Evolutionary conservation across 2,888 invertebrate species (phyloP).

Genomic region (Hoplodrina blanda): DNA sequence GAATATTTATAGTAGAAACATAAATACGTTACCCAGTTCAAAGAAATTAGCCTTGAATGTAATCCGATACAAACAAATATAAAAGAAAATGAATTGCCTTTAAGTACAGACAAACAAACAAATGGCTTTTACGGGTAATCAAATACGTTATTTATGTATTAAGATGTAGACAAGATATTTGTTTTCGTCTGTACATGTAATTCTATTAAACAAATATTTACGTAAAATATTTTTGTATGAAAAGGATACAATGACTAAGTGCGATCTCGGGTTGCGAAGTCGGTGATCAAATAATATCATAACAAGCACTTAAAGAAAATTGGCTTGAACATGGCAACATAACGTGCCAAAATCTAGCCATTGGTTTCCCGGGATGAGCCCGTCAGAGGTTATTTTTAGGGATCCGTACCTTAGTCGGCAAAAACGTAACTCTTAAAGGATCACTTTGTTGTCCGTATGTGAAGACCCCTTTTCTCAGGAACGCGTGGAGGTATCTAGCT

Average conservation of each 20-base stretch:
- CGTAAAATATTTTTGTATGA: neutral
- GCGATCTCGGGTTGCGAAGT: neutral
- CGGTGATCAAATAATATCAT: slow-evolving; percentile 41
- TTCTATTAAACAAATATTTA: neutral
- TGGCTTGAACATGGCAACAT: slow-evolving; percentile 16
- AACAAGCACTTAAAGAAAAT: slow-evolving; percentile 21
- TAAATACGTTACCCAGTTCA: slow-evolving; percentile 1
- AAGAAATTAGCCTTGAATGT: slow-evolving; percentile 38
- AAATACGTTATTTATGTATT: slow-evolving; percentile 56
- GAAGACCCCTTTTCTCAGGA: too few species aligned
- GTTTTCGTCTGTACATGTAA: slow-evolving; percentile 25
- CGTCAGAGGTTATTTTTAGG: neutral
- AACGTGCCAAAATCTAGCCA: slow-evolving; percentile 15
- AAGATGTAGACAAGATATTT: slow-evolving; percentile 31
- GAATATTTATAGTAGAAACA: slow-evolving; percentile 1
- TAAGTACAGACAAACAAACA: slow-evolving; percentile 42
- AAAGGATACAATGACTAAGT: slow-evolving; percentile 1
- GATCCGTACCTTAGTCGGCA: too few species aligned
- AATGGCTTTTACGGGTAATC: slow-evolving; percentile 56
- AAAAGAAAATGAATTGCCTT: slow-evolving; percentile 51
- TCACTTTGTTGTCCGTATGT: too few species aligned
- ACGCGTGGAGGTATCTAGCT: too few species aligned
- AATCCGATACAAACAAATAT: slow-evolving; percentile 44
- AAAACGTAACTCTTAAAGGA: too few species aligned
- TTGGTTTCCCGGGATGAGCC: neutral